Base-by-base conservation (phyloP, 2,113 vertebrate species). In the Cyrtonyx montezumae region DNA sequence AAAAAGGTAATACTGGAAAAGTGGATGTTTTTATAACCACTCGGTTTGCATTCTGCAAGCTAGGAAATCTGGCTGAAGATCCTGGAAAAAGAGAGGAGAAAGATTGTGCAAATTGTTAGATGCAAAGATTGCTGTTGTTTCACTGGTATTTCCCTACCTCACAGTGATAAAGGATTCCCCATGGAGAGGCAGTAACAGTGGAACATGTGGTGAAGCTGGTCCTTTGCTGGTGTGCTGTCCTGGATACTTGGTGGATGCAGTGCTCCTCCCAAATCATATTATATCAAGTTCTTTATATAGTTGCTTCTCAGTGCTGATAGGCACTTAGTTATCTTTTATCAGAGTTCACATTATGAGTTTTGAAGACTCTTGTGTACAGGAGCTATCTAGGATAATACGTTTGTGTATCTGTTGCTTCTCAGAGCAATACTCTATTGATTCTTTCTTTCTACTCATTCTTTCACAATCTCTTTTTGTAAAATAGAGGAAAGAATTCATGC, bases 51-150 rank as follows among this genome's bases (percentile, higher is more conserved):
- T 42, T 69, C 87, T 80, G 56, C 93, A 81, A 78, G 46, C 61
- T 91, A 91, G 2, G 1, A 45, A 90, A 74, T 86, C 71, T 73
- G 76, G 77, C 23, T 81, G 83, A 94, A 14, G 34, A 49, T 82
- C 74, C 90, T 96, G 62, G 63, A 89, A 93, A 88, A 88, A 81
- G 40, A 95, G 79, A 84, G 76, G 46, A 87, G 68, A 94, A 92
- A 88, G 28, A 73, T 90, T 85, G 92, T 83, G 51, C 61, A 59
- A 3, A 25, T n/a, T 48, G 70, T 90, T 92, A 94, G 55, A 74
- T 85, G 43, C 4, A 5, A 75, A 25, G 48, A 66, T 40, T 40
- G 45, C 63, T 76, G 70, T 69, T 3, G 2, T 80, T 79, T 88
- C 71, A 58, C 11, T 56, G 67, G 42, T 68, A 21, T 73, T 88